Conservation (phyloP, 1,140 invertebrate genomes). For the Drosophila burlai region DNA sequence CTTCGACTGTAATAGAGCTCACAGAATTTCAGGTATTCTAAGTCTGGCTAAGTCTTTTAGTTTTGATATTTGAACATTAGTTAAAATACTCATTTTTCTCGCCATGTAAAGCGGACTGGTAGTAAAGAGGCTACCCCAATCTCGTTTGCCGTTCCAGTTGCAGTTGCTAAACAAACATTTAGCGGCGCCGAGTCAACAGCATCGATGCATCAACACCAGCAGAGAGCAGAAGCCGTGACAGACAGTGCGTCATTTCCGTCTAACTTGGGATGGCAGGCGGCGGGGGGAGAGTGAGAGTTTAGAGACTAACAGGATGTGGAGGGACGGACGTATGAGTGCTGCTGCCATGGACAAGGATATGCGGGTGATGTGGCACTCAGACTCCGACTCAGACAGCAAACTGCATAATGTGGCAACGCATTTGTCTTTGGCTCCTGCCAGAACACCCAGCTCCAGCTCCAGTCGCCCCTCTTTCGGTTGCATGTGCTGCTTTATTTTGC, state of each 20-base stretch:
- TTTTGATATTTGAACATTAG: background rate
- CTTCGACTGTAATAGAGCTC: too few relatives aligned
- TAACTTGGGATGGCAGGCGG: conserved; percentile 16
- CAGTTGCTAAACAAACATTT: conserved; percentile 83
- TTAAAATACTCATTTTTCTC: background rate
- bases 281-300: background rate
- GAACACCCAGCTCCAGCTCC: background rate
- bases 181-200: conserved; percentile 75
- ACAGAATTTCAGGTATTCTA: background rate
- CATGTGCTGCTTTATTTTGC: conserved; percentile 82
- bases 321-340: conserved; percentile 20
- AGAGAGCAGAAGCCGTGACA: conserved; percentile 41
- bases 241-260: conserved; percentile 76
- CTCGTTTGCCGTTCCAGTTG: conserved; percentile 50
- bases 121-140: background rate
- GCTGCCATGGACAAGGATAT: conserved; percentile 57
- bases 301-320: background rate
- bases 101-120: background rate
- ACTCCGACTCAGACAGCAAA: conserved; percentile 40
- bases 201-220: conserved; percentile 77
- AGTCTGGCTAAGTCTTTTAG: background rate
- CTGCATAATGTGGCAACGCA: conserved; percentile 79
- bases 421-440: conserved; percentile 71
- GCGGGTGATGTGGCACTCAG: conserved; percentile 64
- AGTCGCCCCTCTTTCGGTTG: conserved; percentile 31